phyloP scores from a whole-genome alignment of 2,113 vertebrate genomes.

The Tichodroma muraria region DNA sequence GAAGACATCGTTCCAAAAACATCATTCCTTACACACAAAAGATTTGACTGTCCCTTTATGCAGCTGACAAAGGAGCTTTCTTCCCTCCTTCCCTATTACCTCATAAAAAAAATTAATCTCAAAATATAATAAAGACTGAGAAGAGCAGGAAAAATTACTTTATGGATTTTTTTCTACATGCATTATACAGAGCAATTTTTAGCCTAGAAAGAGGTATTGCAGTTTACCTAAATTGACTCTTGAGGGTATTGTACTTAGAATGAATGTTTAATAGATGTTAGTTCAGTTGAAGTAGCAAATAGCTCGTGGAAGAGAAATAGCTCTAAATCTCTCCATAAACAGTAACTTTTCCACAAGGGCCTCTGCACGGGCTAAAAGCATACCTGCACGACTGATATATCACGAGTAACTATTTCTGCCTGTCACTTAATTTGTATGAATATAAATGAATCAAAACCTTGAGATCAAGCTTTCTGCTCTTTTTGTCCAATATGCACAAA shows the following conservation, averaged over 20 bases:
- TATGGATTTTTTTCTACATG: neutral
- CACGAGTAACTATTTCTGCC: neutral
- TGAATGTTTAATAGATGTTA: conserved; percentile 46
- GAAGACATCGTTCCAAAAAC: neutral
- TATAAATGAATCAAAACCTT: neutral
- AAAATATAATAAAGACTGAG: neutral
- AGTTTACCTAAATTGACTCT: conserved; percentile 32
- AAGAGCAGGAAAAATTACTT: neutral
- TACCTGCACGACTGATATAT: neutral
- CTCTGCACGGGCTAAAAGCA: neutral
- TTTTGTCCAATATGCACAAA: neutral
- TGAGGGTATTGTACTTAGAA: neutral
- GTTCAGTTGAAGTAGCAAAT: neutral
- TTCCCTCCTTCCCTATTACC: neutral
- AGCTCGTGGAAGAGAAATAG: neutral
- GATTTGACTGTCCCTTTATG: neutral
- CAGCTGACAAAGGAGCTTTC: neutral
- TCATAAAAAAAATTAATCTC: neutral
- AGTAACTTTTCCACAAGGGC: neutral
- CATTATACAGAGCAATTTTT: conserved; percentile 8
- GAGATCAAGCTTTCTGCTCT: neutral
- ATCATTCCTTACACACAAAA: neutral
- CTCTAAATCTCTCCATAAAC: neutral
- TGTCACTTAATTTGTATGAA: neutral
- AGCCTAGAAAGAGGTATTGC: neutral